phyloP scores from a whole-genome alignment of 2,113 vertebrate species.

The Myodes glareolus region DNA sequence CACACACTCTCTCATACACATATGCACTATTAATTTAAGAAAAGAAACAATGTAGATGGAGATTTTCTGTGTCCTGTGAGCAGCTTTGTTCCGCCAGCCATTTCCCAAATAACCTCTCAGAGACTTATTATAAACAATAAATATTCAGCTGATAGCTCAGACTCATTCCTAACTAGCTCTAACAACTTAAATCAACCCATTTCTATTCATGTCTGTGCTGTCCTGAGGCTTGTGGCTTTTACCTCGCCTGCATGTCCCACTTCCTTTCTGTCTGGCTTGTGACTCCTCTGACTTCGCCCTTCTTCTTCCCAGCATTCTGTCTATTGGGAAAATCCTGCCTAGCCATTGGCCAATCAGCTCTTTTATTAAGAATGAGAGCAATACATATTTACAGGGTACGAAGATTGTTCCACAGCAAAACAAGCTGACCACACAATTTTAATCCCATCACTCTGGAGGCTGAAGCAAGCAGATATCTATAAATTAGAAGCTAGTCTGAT shows the following conservation, averaged over 20 bases:
- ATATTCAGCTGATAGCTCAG: neutral
- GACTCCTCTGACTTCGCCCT: neutral
- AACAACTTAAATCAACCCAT: neutral
- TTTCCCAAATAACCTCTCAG: neutral
- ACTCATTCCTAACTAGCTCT: neutral
- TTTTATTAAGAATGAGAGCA: neutral
- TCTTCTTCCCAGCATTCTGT: neutral
- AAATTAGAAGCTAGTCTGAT: neutral
- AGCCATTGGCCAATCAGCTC: neutral
- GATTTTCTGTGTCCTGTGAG: neutral
- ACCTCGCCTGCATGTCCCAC: neutral
- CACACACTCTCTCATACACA: neutral
- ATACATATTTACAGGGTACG: neutral
- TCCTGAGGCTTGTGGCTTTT: neutral
- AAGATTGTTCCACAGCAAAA: neutral
- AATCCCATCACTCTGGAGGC: too few species aligned
- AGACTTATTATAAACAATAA: neutral
- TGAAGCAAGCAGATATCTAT: too few species aligned
- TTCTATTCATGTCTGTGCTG: neutral
- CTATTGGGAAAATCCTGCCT: neutral
- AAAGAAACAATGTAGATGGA: neutral
- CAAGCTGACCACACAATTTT: too few species aligned
- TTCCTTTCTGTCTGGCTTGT: neutral
- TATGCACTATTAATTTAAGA: neutral
- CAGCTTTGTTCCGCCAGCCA: neutral